A percentile compares a stretch with the other conserved stretches of the same genome.
These are phyloP conservation scores for Turnix velox DNA, from an alignment of 2,113 vertebrate species.

Conservation along the genomic window DNA sequence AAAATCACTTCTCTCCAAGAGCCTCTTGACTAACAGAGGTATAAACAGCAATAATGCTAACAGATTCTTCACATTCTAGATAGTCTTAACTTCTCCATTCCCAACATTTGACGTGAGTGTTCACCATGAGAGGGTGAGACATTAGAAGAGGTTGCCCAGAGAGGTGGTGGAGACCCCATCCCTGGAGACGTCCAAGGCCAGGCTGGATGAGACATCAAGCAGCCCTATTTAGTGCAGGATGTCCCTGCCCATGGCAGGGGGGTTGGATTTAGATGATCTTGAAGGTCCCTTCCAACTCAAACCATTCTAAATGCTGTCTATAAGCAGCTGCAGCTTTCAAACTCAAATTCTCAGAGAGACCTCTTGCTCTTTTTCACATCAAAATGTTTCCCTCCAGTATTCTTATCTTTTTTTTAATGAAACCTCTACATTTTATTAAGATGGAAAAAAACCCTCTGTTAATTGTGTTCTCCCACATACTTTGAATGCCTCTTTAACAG, in stretches of 20 bases:
- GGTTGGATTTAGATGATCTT: too few species aligned
- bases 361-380: neutral
- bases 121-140: too few species aligned
- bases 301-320: neutral
- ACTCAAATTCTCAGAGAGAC: neutral
- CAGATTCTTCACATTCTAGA: neutral
- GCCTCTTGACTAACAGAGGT: neutral
- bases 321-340: neutral
- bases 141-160: too few species aligned
- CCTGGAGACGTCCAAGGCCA: too few species aligned
- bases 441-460: neutral
- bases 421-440: neutral
- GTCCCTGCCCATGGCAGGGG: too few species aligned
- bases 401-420: neutral
- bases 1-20: neutral
- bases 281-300: too few species aligned
- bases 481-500: accelerated
- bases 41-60: neutral
- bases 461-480: neutral
- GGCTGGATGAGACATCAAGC: too few species aligned
- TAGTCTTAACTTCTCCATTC: neutral
- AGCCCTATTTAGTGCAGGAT: too few species aligned
- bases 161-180: too few species aligned
- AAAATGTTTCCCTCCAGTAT: neutral
- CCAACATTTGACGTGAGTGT: neutral